Base-by-base conservation (phyloP, 2,888 invertebrate genomes). In the Pristionchus arcanus region DNA sequence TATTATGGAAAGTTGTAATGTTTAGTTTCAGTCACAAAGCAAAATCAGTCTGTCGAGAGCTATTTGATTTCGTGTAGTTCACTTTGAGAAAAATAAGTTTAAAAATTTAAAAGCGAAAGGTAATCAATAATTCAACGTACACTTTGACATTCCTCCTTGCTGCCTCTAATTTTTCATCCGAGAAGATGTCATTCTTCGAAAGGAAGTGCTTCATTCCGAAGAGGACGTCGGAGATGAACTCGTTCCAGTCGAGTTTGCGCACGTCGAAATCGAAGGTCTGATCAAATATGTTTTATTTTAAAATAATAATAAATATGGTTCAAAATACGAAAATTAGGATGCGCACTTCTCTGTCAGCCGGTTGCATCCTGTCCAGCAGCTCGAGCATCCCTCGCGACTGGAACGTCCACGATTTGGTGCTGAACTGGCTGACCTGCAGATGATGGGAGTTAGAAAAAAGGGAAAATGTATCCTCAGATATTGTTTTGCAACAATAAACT, bases 161-260 rank as follows among this genome's bases (percentile, higher is more conserved):
- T 1, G n/a, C 49, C 1, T 81, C 49, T 9, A 81, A 25, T 25
- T 81, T 81, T 15, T 81, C 49, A n/a, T 37, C 42, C 15, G 37
- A 37, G 81, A 49, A 81, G 42, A 81, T 81, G 42, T 81, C 81
- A n/a, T 81, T 81, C 81, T 81, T 81, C 13, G 49, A 13, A 13
- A 81, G 81, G 81, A 81, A 81, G 9, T 81, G 49, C 49, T 81
- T 81, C 81, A 81, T 81, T 1, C 81, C 81, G n/a, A 81, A 81
- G n/a, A 81, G 37, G 16, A 81, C 49, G 21, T 81, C 81, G 15
- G 42, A 42, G 49, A 81, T 81, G 81, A 49, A 81, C 11, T 49
- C 42, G 49, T 37, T 81, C 81, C 81, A 81, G 81, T 81, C 81
- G 2, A 81, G 11, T 25, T 81, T 81, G 7, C 81, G 37, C 0